A percentile compares a stretch with the other conserved stretches of the same genome.
phyloP scores from a whole-genome alignment of 2,113 vertebrate species.

The Malurus elegans region DNA sequence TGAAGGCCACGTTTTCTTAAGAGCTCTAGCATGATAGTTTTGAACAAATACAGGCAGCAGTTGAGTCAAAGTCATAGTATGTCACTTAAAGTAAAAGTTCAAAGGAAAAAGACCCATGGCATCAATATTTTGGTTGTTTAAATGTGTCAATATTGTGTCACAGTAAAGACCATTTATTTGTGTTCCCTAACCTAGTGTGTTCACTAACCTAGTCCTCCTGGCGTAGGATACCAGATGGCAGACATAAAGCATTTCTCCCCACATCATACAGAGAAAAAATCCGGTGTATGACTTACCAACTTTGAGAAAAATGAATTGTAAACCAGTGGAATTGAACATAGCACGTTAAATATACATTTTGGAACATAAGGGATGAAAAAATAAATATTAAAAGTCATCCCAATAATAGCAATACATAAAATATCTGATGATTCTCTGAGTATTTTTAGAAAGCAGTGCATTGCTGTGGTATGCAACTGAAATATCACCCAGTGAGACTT shows the following conservation, averaged over 20 bases:
- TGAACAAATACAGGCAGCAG: not conserved
- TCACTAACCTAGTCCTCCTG: not conserved
- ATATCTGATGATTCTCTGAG: not conserved
- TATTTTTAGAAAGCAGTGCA: slow-evolving; percentile 48
- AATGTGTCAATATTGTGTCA: not conserved
- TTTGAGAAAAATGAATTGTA: not conserved
- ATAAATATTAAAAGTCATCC: slow-evolving; percentile 47
- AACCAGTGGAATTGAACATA: not conserved
- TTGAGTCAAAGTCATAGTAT: not conserved
- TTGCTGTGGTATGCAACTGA: not conserved
- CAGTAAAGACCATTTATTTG: not conserved
- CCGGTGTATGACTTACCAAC: not conserved
- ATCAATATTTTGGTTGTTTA: not conserved
- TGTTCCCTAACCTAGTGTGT: not conserved
- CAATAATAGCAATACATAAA: slow-evolving; percentile 36
- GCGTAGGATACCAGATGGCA: not conserved
- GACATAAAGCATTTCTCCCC: not conserved
- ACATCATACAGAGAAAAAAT: not conserved
- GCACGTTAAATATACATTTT: not conserved
- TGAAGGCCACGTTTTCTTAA: not conserved
- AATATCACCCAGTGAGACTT: slow-evolving; percentile 56
- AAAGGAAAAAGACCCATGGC: rapidly evolving
- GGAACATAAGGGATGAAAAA: slow-evolving; percentile 16
- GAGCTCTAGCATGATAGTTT: not conserved
- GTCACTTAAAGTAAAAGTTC: not conserved